A percentile compares a stretch with the other conserved stretches of the same genome.
Evolutionary conservation across 2,113 vertebrate genomes (phyloP).

Genomic region (Sporophila hypoxantha): DNA sequence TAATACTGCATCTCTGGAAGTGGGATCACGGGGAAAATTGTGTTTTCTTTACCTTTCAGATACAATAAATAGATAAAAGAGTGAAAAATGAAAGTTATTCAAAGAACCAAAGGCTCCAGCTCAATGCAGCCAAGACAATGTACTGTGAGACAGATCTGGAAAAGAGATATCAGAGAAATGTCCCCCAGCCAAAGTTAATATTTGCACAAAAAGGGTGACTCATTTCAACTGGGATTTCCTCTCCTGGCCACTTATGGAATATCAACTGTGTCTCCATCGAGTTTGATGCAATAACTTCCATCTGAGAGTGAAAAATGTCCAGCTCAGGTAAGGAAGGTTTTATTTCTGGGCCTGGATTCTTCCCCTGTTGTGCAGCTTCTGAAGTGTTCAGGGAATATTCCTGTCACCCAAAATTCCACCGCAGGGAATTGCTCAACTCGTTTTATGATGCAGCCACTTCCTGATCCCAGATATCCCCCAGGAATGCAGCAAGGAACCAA

Average conservation of each 20-base stretch:
- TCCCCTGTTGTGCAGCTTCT: neutral
- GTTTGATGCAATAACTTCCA: conserved; percentile 43
- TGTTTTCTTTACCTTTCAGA: conserved; percentile 5
- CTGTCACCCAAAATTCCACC: neutral
- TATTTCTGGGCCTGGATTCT: neutral
- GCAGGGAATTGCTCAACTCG: neutral
- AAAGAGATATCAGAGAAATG: conserved; percentile 70
- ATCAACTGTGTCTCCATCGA: conserved; percentile 49
- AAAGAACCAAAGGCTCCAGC: conserved; percentile 8
- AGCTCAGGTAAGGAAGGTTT: neutral
- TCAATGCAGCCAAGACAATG: neutral
- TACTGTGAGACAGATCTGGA: conserved; percentile 67
- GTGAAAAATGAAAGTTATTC: conserved; percentile 28
- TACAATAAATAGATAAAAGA: conserved; percentile 22
- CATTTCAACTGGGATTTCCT: conserved; percentile 75
- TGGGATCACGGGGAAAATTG: neutral
- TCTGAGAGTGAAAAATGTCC: conserved; percentile 15
- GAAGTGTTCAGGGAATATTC: neutral
- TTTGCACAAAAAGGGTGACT: conserved; percentile 80
- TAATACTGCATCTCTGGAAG: neutral
- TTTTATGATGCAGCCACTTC: neutral
- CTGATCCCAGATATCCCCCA: neutral
- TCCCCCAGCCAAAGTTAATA: conserved; percentile 79
- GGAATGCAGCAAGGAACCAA: neutral
- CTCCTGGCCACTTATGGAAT: conserved; percentile 31